Conservation (phyloP, 2,797 vertebrate genomes). For the Bradypodion ventrale region DNA sequence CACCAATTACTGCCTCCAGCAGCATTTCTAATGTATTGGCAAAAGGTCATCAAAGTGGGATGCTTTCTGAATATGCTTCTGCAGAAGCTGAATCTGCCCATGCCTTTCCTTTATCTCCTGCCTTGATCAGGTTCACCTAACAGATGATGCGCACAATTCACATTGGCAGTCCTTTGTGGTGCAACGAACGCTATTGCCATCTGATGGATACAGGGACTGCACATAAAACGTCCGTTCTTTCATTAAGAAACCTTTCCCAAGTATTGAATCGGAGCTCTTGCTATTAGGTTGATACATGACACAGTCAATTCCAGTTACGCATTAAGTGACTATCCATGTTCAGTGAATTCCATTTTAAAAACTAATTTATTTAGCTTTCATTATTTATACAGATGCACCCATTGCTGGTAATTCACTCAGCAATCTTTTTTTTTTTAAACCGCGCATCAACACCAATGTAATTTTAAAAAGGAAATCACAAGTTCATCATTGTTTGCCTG, state of each 20-base stretch:
- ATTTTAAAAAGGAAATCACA: not conserved
- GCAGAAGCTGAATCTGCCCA: slow-evolving; percentile 45
- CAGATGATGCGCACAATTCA: slow-evolving; percentile 88
- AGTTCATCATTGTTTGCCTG: not conserved
- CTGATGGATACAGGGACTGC: slow-evolving; percentile 93
- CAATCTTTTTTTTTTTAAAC: not conserved
- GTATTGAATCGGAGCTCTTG: slow-evolving; percentile 93
- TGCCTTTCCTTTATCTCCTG: slow-evolving; percentile 79
- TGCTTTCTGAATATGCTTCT: slow-evolving; percentile 35
- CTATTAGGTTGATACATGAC: slow-evolving; percentile 98
- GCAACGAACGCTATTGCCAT: slow-evolving; percentile 88
- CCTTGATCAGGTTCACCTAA: slow-evolving; percentile 86
- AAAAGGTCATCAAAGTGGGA: slow-evolving; percentile 64
- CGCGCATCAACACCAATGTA: not conserved
- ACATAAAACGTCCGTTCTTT: slow-evolving; percentile 95
- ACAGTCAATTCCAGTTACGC: slow-evolving; percentile 95
- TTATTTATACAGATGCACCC: slow-evolving; percentile 49
- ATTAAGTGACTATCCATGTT: slow-evolving; percentile 95
- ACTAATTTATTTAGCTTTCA: slow-evolving; percentile 57
- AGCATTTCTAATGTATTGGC: slow-evolving; percentile 31
- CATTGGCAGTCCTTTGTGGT: slow-evolving; percentile 90
- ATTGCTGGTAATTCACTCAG: slow-evolving; percentile 27
- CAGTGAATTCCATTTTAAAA: slow-evolving; percentile 72
- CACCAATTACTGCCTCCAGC: slow-evolving; percentile 23
- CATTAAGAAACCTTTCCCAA: slow-evolving; percentile 96